Evolutionary conservation across 2,797 vertebrate genomes (phyloP).

Genomic region (Poecilia velifera): DNA sequence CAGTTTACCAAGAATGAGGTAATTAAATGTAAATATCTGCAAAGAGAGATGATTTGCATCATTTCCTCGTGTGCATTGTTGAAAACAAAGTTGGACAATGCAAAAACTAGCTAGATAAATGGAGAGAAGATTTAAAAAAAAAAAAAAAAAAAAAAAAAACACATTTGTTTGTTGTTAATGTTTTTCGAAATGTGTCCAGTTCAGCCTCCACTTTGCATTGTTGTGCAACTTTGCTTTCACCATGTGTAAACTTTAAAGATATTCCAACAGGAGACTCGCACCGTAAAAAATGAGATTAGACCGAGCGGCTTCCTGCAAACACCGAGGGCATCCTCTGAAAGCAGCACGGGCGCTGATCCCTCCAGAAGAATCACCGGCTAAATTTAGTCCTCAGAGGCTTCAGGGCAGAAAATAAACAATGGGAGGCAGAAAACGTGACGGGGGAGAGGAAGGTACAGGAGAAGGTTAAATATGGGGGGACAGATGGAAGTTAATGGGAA

Average conservation of each 20-base stretch:
- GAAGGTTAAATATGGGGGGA: conserved; percentile 19
- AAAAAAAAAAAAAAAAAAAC: not conserved
- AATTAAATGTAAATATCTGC: not conserved
- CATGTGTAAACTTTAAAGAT: conserved; percentile 19
- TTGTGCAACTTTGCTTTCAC: conserved; percentile 6
- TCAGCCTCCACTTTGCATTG: not conserved
- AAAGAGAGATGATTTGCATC: not conserved
- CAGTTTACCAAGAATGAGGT: not conserved
- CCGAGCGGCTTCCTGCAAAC: conserved; percentile 59
- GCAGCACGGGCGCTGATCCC: conserved; percentile 54
- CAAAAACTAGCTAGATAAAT: not conserved
- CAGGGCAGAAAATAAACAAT: conserved; percentile 66
- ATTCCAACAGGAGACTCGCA: conserved; percentile 26
- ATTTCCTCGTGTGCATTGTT: not conserved
- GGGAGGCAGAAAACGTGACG: conserved; percentile 53
- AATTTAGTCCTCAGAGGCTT: conserved; percentile 70
- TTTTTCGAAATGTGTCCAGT: not conserved
- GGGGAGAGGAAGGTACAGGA: conserved; percentile 34
- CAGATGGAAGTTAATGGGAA: conserved; percentile 14
- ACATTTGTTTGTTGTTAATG: not conserved
- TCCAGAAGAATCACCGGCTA: conserved; percentile 55
- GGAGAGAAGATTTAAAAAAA: not conserved
- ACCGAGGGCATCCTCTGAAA: conserved; percentile 51
- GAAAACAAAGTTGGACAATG: no score
- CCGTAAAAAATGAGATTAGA: conserved; percentile 54